phyloP scores from a whole-genome alignment of 2,888 invertebrate genomes.

The Apantesis nais region DNA sequence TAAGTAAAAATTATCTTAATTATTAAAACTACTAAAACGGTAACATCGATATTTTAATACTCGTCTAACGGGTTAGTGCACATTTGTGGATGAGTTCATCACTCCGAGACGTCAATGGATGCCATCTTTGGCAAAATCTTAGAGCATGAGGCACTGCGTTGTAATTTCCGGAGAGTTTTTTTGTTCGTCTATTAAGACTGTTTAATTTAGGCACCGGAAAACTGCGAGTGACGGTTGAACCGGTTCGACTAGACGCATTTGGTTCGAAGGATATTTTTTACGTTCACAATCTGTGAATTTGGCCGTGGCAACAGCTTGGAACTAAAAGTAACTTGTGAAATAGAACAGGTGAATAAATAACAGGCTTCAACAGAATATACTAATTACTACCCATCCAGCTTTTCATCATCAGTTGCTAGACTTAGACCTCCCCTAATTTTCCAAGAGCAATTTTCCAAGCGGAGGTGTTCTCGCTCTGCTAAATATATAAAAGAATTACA shows the following conservation, averaged over 20 bases:
- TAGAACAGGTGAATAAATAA: slow-evolving; percentile 54
- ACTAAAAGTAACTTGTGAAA: slow-evolving; percentile 50
- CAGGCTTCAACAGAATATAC: neutral
- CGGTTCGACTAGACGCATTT: slow-evolving; percentile 61
- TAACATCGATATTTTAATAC: slow-evolving; percentile 32
- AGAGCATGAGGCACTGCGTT: slow-evolving; percentile 53
- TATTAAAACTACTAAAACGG: slow-evolving; percentile 22
- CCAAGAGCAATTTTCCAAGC: too few species aligned
- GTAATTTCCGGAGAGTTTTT: slow-evolving; percentile 70
- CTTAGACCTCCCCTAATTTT: neutral
- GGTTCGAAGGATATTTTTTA: slow-evolving; percentile 69
- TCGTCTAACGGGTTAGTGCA: slow-evolving; percentile 27
- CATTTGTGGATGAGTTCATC: slow-evolving; percentile 27
- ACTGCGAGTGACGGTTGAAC: slow-evolving; percentile 65
- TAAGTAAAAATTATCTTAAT: slow-evolving; percentile 8
- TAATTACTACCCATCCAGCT: neutral
- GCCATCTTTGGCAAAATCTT: slow-evolving; percentile 31
- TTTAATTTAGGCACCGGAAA: slow-evolving; percentile 68
- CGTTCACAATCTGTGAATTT: slow-evolving; percentile 55
- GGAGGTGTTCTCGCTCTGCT: neutral
- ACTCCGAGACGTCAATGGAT: slow-evolving; percentile 38
- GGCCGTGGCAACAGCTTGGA: slow-evolving; percentile 56
- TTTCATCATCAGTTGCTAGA: neutral
- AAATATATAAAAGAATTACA: neutral
- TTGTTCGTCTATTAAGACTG: slow-evolving; percentile 61